Conservation (phyloP, 2,888 invertebrate species). For the Cephus rjabovi region DNA sequence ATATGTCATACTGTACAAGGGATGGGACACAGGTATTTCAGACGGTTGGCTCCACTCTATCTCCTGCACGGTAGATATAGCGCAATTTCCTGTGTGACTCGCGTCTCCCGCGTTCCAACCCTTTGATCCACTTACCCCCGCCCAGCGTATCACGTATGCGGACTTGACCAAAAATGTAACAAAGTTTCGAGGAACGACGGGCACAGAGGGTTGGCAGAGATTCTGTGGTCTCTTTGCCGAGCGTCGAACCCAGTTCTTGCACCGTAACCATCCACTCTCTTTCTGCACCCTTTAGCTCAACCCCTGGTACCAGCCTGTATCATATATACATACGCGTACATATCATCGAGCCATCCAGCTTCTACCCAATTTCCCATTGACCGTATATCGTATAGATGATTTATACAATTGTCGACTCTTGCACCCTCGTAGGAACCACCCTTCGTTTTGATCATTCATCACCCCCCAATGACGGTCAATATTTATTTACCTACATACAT, state of each 20-base stretch:
- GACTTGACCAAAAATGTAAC: conserved; percentile 62
- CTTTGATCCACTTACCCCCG: conserved; percentile 60
- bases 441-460: conserved; percentile 16
- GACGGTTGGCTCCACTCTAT: conserved; percentile 9
- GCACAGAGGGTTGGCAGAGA: conserved; percentile 47
- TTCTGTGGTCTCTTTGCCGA: conserved; percentile 62
- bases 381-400: conserved; percentile 34
- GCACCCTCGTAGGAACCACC: conserved; percentile 26
- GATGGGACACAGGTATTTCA: neutral
- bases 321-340: conserved; percentile 15
- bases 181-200: conserved; percentile 56
- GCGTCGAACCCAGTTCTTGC: conserved; percentile 48
- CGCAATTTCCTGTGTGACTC: conserved; percentile 29
- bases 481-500: neutral
- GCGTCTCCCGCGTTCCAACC: conserved; percentile 33
- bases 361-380: conserved; percentile 31
- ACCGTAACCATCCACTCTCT: conserved; percentile 32
- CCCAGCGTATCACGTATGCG: conserved; percentile 41
- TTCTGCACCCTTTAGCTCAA: conserved; percentile 29
- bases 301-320: conserved; percentile 9
- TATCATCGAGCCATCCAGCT: conserved; percentile 35
- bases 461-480: neutral
- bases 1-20: neutral
- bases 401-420: conserved; percentile 43
- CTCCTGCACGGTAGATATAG: neutral